Evolutionary conservation across 2,797 vertebrate species (phyloP).

Genomic region (Siniperca scherzeri): DNA sequence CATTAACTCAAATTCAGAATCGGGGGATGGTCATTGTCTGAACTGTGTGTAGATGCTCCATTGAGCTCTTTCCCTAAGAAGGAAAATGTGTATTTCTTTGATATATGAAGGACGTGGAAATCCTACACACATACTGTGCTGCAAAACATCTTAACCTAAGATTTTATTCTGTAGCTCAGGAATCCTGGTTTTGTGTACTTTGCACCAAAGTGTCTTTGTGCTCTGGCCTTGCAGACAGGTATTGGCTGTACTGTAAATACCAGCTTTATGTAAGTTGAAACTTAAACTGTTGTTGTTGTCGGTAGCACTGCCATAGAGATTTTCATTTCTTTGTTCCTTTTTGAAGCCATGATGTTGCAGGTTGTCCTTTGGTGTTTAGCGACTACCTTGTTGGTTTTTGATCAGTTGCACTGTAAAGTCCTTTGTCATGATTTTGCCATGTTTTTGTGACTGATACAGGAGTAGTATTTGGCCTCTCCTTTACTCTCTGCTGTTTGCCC

Average conservation of each 20-base stretch:
- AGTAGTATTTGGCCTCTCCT: not conserved
- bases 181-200: not conserved
- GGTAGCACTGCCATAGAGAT: not conserved
- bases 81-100: not conserved
- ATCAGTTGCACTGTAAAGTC: not conserved
- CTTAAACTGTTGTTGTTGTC: not conserved
- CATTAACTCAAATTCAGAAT: not conserved
- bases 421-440: constrained; percentile 2
- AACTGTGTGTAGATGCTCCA: constrained; percentile 9
- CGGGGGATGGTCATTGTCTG: no score
- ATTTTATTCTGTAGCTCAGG: not conserved
- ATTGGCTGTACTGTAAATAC: not conserved
- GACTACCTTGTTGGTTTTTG: not conserved
- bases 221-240: not conserved
- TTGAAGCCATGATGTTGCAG: not conserved
- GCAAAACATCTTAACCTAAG: not conserved
- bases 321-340: no score
- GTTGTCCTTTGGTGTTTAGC: not conserved
- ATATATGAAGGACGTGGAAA: not conserved
- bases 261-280: not conserved
- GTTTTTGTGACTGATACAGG: not conserved
- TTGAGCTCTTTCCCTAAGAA: not conserved
- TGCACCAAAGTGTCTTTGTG: not conserved
- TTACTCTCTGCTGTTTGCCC: not conserved
- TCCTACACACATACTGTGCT: constrained; percentile 17